These are phyloP conservation scores for Sarcophilus harrisii DNA, from an alignment of 2,797 vertebrate genomes.

Conservation along the genomic window DNA sequence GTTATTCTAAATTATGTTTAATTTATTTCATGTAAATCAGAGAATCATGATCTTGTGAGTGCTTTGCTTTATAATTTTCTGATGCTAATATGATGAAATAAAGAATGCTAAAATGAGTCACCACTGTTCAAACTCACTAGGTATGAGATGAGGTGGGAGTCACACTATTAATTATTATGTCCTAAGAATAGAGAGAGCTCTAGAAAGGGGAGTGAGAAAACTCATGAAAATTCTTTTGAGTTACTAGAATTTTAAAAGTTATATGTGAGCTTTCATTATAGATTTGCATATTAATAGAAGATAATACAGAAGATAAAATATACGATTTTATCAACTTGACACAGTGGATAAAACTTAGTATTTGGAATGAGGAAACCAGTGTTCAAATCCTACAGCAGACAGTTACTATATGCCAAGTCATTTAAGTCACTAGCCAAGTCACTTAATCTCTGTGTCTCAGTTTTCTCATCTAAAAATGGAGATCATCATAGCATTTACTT, in stretches of 20 bases:
- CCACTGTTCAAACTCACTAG: neutral
- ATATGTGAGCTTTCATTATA: neutral
- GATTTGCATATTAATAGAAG: neutral
- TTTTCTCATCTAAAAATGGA: neutral
- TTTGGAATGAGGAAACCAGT: neutral
- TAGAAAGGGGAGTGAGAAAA: slow-evolving; percentile 34
- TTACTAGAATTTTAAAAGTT: neutral
- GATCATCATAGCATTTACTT: neutral
- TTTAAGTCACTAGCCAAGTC: neutral
- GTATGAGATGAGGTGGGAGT: slow-evolving; percentile 24
- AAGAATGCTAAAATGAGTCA: slow-evolving; percentile 15
- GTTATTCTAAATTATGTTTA: slow-evolving; percentile 11
- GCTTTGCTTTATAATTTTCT: slow-evolving; percentile 55
- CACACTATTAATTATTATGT: slow-evolving; percentile 13
- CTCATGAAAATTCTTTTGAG: neutral
- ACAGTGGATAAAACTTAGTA: neutral
- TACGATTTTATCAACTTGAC: neutral
- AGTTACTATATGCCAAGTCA: neutral
- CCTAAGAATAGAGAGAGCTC: slow-evolving; percentile 14
- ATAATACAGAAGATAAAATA: neutral
- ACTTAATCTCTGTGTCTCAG: neutral
- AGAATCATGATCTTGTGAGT: neutral
- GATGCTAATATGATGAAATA: slow-evolving; percentile 29
- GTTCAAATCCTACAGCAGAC: neutral
- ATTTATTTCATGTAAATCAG: slow-evolving; percentile 17